Evolutionary conservation across 1,140 invertebrate species (phyloP).

Genomic region (Andricus grossulariae): DNA sequence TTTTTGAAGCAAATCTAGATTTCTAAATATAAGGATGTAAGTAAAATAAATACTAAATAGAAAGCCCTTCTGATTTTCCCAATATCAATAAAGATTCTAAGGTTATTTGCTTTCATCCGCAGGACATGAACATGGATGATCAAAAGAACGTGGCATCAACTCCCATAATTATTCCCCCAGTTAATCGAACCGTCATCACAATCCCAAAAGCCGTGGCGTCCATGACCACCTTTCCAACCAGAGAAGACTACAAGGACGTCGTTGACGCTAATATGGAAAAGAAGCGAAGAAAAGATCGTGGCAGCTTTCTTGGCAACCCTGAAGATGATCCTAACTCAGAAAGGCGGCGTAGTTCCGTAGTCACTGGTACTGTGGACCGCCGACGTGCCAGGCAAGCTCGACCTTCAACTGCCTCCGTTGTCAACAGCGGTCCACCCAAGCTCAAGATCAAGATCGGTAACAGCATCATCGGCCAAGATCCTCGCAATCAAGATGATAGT

Average conservation of each 20-base stretch:
- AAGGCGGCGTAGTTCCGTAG: conserved; percentile 68
- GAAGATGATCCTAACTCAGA: conserved; percentile 59
- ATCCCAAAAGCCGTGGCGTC: conserved; percentile 91
- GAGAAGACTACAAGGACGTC: conserved; percentile 86
- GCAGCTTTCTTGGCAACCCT: conserved; percentile 47
- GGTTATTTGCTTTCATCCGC: conserved; percentile 52
- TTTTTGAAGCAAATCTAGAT: too few species aligned
- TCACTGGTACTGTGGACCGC: conserved; percentile 71
- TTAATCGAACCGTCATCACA: conserved; percentile 83
- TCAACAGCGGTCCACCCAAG: conserved; percentile 79
- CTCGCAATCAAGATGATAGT: conserved; percentile 74
- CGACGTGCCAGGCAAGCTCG: conserved; percentile 76
- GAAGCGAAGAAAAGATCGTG: conserved; percentile 82
- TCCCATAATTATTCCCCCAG: conserved; percentile 79
- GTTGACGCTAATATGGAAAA: conserved; percentile 81
- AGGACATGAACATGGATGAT: conserved; percentile 90
- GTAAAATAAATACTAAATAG: too few species aligned
- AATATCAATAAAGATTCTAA: too few species aligned
- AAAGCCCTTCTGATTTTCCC: too few species aligned
- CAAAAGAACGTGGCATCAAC: conserved; percentile 75
- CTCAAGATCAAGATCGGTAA: conserved; percentile 89
- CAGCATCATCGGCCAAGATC: conserved; percentile 75
- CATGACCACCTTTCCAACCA: conserved; percentile 88
- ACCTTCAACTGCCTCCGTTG: conserved; percentile 61
- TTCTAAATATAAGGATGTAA: too few species aligned